These are phyloP conservation scores for Neopelma chrysocephalum DNA, from an alignment of 2,797 vertebrate genomes.

Conservation along the genomic window DNA sequence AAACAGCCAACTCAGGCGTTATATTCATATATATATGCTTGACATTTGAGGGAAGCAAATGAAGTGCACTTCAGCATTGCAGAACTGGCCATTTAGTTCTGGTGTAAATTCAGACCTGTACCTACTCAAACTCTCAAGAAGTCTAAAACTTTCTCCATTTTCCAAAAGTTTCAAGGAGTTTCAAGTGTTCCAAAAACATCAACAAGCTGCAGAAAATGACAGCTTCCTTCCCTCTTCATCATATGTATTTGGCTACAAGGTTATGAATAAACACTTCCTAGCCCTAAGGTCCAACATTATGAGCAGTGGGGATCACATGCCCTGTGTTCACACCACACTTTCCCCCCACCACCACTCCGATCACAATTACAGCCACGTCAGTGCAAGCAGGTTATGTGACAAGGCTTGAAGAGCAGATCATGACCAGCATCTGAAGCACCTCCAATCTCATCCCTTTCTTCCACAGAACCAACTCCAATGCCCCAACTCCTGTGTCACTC, in stretches of 20 bases:
- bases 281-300: not conserved
- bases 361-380: not conserved
- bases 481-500: not conserved
- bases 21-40: not conserved
- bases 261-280: not conserved
- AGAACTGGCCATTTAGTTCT: not conserved
- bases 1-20: not conserved
- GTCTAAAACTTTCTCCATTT: not conserved
- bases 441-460: not conserved
- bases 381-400: not conserved
- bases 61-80: not conserved
- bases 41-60: not conserved
- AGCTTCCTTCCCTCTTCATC: not conserved
- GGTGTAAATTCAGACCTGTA: not conserved
- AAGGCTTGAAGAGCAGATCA: not conserved
- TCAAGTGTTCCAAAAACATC: not conserved
- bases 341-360: not conserved
- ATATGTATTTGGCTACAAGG: not conserved
- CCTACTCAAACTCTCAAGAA: not conserved
- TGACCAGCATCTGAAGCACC: not conserved
- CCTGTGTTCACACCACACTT: not conserved
- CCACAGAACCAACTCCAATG: not conserved
- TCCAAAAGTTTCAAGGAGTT: not conserved
- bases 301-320: not conserved
- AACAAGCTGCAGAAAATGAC: not conserved